These are phyloP conservation scores for Epizoanthus illoricatus DNA, from an alignment of 92 coral and sea anemone genomes.

Conservation along the genomic window DNA sequence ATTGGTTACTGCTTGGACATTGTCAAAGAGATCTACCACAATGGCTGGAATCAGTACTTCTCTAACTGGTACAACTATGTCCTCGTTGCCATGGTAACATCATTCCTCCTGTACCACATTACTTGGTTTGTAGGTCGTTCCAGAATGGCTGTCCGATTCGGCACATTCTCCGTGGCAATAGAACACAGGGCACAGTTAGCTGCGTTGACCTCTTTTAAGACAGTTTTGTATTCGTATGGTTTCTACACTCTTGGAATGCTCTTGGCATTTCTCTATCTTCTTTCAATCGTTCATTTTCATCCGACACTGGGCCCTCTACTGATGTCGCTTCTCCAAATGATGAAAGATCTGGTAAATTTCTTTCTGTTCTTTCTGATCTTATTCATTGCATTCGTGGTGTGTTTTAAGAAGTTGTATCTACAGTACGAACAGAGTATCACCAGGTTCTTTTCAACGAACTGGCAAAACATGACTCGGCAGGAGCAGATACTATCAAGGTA, in stretches of 20 bases:
- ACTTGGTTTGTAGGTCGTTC: conserved; percentile 38
- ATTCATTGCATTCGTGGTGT: neutral
- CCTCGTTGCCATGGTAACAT: conserved; percentile 33
- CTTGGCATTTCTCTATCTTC: conserved; percentile 24
- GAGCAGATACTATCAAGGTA: no score
- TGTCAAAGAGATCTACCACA: no score
- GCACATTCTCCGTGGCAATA: neutral
- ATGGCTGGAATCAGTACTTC: conserved; percentile 13
- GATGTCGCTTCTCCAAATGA: no score
- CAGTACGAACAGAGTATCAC: conserved; percentile 20
- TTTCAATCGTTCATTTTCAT: no score
- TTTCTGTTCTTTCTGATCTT: conserved; percentile 35
- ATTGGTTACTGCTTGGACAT: no score
- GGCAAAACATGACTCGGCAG: no score
- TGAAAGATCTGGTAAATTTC: conserved; percentile 6
- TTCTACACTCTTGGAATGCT: conserved; percentile 37
- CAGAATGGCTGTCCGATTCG: neutral
- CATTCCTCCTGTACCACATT: conserved; percentile 14
- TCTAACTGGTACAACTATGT: conserved; percentile 41
- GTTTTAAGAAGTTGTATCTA: neutral
- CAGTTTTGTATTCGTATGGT: conserved; percentile 41
- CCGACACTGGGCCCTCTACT: no score
- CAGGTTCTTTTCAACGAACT: neutral
- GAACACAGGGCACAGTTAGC: neutral
- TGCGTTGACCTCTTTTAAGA: neutral